phyloP scores from a whole-genome alignment of 2,797 vertebrate genomes.

The Aulostomus chinensis region DNA sequence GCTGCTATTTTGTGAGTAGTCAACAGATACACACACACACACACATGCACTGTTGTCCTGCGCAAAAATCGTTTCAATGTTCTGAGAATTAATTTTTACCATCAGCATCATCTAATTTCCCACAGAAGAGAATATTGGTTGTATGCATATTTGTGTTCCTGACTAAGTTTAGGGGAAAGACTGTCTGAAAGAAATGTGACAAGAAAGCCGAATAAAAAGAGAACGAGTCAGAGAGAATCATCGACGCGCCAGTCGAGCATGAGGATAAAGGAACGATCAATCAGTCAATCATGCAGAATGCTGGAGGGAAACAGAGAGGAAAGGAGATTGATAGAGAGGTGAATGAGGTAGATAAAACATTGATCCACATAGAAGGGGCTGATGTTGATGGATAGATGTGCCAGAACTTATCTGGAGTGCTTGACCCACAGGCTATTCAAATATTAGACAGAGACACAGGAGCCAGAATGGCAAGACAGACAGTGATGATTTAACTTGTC shows the following conservation, averaged over 20 bases:
- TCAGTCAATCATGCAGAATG: conserved; percentile 55
- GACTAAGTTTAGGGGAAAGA: background rate
- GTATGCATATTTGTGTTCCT: conserved; percentile 2
- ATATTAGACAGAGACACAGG: conserved; percentile 6
- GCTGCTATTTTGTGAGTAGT: conserved; percentile 82
- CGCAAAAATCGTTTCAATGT: too few species aligned
- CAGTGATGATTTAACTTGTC: conserved; percentile 6
- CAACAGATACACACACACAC: background rate
- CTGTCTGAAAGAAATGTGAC: conserved; percentile 1
- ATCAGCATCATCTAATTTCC: too few species aligned
- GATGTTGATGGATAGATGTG: conserved; percentile 59
- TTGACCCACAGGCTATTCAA: conserved; percentile 6
- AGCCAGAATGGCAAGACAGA: conserved; percentile 34
- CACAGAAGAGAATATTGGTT: too few species aligned
- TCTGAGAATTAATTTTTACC: too few species aligned
- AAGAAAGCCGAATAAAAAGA: conserved; percentile 1
- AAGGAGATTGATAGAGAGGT: conserved; percentile 53
- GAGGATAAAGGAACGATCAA: conserved; percentile 18
- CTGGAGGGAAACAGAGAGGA: conserved; percentile 48
- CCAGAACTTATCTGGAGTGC: conserved; percentile 22
- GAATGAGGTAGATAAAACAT: conserved; percentile 59
- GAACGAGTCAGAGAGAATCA: background rate
- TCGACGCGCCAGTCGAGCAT: conserved; percentile 7
- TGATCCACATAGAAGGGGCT: conserved; percentile 48
- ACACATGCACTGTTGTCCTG: background rate